phyloP scores from a whole-genome alignment of 2,113 vertebrate genomes.

The Alligator sinensis region DNA sequence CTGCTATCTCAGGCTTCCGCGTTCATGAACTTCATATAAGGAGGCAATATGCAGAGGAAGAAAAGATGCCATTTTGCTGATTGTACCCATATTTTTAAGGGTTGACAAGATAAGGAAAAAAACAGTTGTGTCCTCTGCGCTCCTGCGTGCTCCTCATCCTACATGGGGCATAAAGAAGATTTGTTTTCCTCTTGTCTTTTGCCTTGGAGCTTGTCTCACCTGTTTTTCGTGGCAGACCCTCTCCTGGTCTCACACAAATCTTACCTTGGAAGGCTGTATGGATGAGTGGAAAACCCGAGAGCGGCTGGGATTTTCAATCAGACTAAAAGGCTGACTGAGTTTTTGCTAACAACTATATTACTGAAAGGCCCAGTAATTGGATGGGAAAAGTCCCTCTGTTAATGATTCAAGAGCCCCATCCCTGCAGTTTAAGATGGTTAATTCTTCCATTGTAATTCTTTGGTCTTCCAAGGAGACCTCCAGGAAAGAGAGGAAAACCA shows the following conservation, averaged over 20 bases:
- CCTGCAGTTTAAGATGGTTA: background rate
- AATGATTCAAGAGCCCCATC: background rate
- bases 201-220: background rate
- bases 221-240: background rate
- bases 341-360: background rate
- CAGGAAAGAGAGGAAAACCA: background rate
- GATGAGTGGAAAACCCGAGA: fast-evolving
- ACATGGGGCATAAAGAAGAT: background rate
- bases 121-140: background rate
- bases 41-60: background rate
- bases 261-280: background rate
- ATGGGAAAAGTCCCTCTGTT: background rate
- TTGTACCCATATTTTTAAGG: background rate
- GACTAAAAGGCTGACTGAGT: background rate
- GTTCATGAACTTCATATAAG: no score
- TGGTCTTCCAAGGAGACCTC: background rate
- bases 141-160: background rate
- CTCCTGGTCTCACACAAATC: background rate
- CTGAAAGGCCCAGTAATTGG: background rate
- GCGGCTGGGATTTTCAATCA: background rate
- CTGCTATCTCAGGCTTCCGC: no score
- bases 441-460: background rate
- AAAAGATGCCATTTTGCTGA: background rate
- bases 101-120: background rate
- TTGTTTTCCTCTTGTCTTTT: background rate